A percentile compares a stretch with the other conserved stretches of the same genome.
phyloP scores from a whole-genome alignment of 2,888 invertebrate species.

The Calameuta filiformis region DNA sequence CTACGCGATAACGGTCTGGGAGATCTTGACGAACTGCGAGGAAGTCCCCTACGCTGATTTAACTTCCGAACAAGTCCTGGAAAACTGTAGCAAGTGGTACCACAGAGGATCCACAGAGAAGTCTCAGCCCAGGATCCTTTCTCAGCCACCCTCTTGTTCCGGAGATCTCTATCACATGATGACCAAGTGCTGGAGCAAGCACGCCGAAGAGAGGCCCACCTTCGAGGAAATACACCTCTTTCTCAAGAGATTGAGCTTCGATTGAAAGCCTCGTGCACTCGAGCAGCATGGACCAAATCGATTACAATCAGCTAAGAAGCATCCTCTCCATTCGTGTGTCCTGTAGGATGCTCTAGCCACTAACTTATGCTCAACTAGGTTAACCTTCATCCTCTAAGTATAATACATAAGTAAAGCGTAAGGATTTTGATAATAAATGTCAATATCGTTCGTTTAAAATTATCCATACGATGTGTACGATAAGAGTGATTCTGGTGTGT shows the following conservation, averaged over 20 bases:
- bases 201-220: constrained; percentile 82
- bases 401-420: constrained; percentile 24
- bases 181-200: constrained; percentile 91
- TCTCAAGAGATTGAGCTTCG: constrained; percentile 67
- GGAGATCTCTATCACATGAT: constrained; percentile 89
- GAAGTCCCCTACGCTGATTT: constrained; percentile 85
- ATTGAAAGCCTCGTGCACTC: constrained; percentile 44
- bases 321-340: constrained; percentile 39
- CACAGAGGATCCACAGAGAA: constrained; percentile 66
- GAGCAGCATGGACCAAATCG: constrained; percentile 53
- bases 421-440: constrained; percentile 35
- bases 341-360: constrained; percentile 59
- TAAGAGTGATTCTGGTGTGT: background rate
- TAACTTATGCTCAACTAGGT: constrained; percentile 64
- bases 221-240: constrained; percentile 91
- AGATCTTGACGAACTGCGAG: constrained; percentile 83
- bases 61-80: constrained; percentile 85
- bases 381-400: constrained; percentile 57
- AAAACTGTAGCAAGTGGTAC: constrained; percentile 78
- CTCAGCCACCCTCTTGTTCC: constrained; percentile 81
- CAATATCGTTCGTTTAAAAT: constrained; percentile 18
- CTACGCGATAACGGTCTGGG: constrained; percentile 91
- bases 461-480: background rate
- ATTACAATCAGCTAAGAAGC: constrained; percentile 63
- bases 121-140: constrained; percentile 68